Conservation (phyloP, 2,888 invertebrate genomes). For the Drosophila mulleri region DNA sequence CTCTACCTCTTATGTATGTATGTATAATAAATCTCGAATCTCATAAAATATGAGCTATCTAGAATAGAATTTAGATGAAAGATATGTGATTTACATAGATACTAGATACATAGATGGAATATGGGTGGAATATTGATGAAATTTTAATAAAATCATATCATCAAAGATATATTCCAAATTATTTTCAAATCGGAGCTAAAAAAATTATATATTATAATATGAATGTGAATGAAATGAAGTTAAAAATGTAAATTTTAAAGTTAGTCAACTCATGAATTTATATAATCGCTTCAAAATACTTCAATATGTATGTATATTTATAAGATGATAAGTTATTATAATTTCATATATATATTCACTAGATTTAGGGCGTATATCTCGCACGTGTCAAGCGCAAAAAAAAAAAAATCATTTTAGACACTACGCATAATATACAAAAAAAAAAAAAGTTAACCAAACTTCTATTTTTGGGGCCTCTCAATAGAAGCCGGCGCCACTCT, state of each 20-base stretch:
- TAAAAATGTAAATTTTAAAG: neutral
- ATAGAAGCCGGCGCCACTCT: slow-evolving; percentile 43
- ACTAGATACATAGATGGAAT: too few relatives aligned
- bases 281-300: neutral
- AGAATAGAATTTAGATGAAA: too few relatives aligned
- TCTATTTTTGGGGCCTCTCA: slow-evolving; percentile 32
- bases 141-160: too few relatives aligned
- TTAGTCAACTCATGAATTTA: neutral
- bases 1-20: neutral
- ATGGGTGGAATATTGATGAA: too few relatives aligned
- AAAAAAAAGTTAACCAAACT: slow-evolving; percentile 11
- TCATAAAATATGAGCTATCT: too few relatives aligned
- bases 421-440: neutral
- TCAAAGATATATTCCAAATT: neutral
- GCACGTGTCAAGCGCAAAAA: slow-evolving; percentile 10
- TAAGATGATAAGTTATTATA: slow-evolving; percentile 6
- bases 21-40: too few relatives aligned
- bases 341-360: neutral
- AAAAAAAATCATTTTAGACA: neutral
- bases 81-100: too few relatives aligned
- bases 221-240: neutral
- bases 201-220: neutral
- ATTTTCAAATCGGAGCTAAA: neutral
- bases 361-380: neutral
- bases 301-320: neutral